Percentiles rank a stretch among this genome's conserved stretches.
These are phyloP conservation scores for Otolemur garnettii DNA, from an alignment of 2,113 vertebrate genomes.

Conservation along the genomic window DNA sequence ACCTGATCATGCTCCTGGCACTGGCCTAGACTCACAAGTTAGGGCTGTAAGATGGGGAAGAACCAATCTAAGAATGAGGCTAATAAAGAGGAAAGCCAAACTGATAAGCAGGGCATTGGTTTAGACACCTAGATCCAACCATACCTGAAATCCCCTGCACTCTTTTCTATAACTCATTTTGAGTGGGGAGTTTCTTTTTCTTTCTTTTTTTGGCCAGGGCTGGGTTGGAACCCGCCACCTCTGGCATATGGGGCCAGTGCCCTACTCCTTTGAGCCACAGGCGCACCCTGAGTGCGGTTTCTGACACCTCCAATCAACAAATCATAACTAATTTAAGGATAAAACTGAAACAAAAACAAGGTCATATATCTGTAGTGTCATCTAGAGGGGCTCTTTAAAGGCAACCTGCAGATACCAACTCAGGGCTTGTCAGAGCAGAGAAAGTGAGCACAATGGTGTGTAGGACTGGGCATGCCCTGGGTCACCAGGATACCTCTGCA, in stretches of 20 bases:
- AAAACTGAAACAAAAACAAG: not conserved
- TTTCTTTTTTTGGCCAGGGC: no score
- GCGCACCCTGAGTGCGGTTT: not conserved
- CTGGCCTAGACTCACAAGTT: not conserved
- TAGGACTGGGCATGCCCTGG: not conserved
- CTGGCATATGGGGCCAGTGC: no score
- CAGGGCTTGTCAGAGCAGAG: not conserved
- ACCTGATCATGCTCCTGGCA: not conserved
- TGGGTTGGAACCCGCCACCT: no score
- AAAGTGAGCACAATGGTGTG: not conserved
- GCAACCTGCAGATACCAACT: not conserved
- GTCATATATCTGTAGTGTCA: not conserved
- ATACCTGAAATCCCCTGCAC: not conserved
- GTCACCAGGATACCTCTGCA: not conserved
- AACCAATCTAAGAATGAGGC: not conserved
- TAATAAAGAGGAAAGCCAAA: not conserved
- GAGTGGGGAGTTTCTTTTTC: not conserved
- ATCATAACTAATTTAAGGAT: not conserved
- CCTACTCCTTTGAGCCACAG: no score
- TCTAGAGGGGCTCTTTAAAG: not conserved
- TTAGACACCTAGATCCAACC: not conserved
- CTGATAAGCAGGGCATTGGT: not conserved
- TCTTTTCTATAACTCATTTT: not conserved
- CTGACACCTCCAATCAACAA: not conserved
- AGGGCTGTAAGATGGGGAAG: not conserved